These are phyloP conservation scores for Caenorhabditis virilis DNA, from an alignment of 2,888 invertebrate genomes.

Conservation along the genomic window DNA sequence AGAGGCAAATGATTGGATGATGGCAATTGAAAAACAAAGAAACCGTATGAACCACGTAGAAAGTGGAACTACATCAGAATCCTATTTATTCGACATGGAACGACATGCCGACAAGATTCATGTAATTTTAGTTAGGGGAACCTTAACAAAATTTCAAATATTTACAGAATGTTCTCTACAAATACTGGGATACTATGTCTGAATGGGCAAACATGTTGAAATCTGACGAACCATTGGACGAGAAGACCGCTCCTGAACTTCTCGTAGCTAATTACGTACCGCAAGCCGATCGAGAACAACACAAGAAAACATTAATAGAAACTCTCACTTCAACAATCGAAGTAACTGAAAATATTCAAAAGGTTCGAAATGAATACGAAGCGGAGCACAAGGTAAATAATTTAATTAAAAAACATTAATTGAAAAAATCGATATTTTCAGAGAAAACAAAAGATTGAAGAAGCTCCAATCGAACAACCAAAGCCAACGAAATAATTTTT, in stretches of 20 bases:
- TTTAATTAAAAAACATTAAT: background rate
- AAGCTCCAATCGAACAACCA: conserved; percentile 12
- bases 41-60: conserved; percentile 24
- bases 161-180: conserved; percentile 38
- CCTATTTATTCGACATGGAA: conserved; percentile 36
- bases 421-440: conserved; percentile 9
- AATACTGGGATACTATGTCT: conserved; percentile 54
- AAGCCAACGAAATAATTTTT: too few species aligned
- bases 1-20: conserved; percentile 63
- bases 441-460: conserved; percentile 22
- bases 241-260: conserved; percentile 31
- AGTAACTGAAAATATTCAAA: conserved; percentile 42
- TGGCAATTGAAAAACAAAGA: conserved; percentile 41
- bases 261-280: conserved; percentile 22
- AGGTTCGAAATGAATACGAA: conserved; percentile 34
- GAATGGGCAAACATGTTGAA: conserved; percentile 52
- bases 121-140: conserved; percentile 4
- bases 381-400: conserved; percentile 22
- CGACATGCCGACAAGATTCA: conserved; percentile 45
- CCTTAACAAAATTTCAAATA: background rate
- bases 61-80: conserved; percentile 15
- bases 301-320: conserved; percentile 34
- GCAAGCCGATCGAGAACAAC: conserved; percentile 24
- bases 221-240: conserved; percentile 15
- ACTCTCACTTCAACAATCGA: conserved; percentile 37